A percentile compares a stretch with the other conserved stretches of the same genome.
phyloP scores from a whole-genome alignment of 2,888 invertebrate genomes.

The Camptogramma bilineatum region DNA sequence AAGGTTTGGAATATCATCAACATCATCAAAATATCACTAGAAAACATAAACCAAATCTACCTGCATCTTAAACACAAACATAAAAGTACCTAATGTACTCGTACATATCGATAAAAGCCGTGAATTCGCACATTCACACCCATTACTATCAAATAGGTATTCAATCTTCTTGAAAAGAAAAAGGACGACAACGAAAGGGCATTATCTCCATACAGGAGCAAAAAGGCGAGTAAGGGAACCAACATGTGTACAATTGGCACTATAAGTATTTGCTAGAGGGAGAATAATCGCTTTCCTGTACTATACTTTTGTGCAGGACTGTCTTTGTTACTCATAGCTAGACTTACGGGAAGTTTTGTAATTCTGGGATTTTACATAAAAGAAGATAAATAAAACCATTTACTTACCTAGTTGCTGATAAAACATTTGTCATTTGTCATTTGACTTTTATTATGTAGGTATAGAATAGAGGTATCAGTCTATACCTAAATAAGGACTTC shows the following conservation, averaged over 20 bases:
- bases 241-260: conserved; percentile 75
- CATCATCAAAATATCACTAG: no score
- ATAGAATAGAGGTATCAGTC: no score
- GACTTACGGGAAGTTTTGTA: conserved; percentile 14
- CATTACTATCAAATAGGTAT: conserved; percentile 43
- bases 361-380: conserved; percentile 1
- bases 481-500: no score
- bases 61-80: not conserved
- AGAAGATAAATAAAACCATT: not conserved
- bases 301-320: conserved; percentile 42
- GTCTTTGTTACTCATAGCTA: conserved; percentile 17
- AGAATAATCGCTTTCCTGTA: conserved; percentile 71
- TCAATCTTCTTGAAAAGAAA: conserved; percentile 50
- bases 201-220: conserved; percentile 64
- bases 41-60: not conserved
- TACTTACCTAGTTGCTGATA: not conserved
- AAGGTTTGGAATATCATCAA: not conserved
- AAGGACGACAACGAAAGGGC: conserved; percentile 68
- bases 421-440: not conserved
- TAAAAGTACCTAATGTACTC: not conserved
- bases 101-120: conserved; percentile 22
- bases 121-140: conserved; percentile 39
- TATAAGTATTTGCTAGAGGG: conserved; percentile 64
- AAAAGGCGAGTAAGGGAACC: conserved; percentile 64
- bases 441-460: no score